Evolutionary conservation across 1,140 invertebrate species (phyloP), one percentile per base, ranked within the genome.

Genomic region (Drosophila nasuta): DNA sequence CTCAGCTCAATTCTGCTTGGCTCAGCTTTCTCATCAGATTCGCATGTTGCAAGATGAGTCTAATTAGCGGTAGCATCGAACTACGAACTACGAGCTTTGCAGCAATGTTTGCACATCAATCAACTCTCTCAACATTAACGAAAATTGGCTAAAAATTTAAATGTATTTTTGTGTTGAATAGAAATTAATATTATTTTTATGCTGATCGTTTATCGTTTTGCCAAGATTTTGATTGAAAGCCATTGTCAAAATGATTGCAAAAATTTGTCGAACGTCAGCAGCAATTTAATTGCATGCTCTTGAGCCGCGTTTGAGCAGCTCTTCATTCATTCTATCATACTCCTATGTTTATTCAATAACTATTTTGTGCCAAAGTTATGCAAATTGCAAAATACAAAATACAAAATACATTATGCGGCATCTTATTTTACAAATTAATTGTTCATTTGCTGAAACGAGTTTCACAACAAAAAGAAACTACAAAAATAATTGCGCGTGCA

Each of bases 51-150:
- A 64, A 48, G 35, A 15, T 69, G 51, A 60, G 28, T 75, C 83
- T 88, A 87, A 87, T 87, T 87, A 88, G 74, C 85, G 60, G 57
- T 51, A 51, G 52, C 41, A 63, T 54, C 17, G 11, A 70, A 58
- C 64, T 33, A 60, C 15, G 20, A 54, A 4, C 10, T 11, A 13
- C 2, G 52, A n/a, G 7, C 7, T 33, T 33, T 33, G 30, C 15
- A 38, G 69, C 80, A 69, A 64, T 88, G 58, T 88, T 89, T 88
- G 83, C 77, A 83, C 83, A 88, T 88, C 85, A 89, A 88, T 88
- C 83, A 88, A 83, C 71, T 25, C 20, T 25, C 20, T 83, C 70
- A 8, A 83, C 79, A 80, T 87, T 85, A 10, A 3, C 20, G 20
- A 25, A 83, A 87, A 88, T 86, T 71, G 73, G 73, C 69, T 79